Conservation (phyloP, 2,888 invertebrate genomes). For the Mechanitis messenoides region DNA sequence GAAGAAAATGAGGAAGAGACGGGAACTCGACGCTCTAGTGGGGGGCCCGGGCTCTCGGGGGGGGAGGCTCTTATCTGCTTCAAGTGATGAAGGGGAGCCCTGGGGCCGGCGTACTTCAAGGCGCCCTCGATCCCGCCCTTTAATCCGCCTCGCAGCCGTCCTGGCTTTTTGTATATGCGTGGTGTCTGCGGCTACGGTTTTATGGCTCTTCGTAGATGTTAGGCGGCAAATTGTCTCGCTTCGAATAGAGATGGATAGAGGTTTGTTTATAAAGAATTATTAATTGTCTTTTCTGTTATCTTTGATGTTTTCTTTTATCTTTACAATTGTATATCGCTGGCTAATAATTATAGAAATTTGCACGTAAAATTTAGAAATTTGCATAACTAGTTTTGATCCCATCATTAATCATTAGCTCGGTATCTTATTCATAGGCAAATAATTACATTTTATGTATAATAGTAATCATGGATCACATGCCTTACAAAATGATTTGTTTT, state of each 20-base stretch:
- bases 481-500: too few species aligned
- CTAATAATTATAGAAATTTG: too few species aligned
- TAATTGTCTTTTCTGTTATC: background rate
- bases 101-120: slow-evolving; percentile 59
- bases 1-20: slow-evolving; percentile 86
- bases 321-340: too few species aligned
- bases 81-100: slow-evolving; percentile 77
- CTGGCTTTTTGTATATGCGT: slow-evolving; percentile 79
- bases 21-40: slow-evolving; percentile 84
- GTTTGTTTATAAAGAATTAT: slow-evolving; percentile 51
- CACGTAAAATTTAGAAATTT: too few species aligned
- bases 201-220: slow-evolving; percentile 82
- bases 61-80: slow-evolving; percentile 79
- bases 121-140: slow-evolving; percentile 66
- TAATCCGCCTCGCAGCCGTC: slow-evolving; percentile 77
- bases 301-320: too few species aligned
- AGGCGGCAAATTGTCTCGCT: slow-evolving; percentile 80
- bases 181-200: slow-evolving; percentile 79
- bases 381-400: too few species aligned
- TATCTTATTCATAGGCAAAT: too few species aligned
- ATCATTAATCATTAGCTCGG: too few species aligned
- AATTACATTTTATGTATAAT: too few species aligned
- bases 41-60: slow-evolving; percentile 69
- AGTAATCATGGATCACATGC: background rate
- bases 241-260: slow-evolving; percentile 80